phyloP scores from a whole-genome alignment of 2,797 vertebrate species.

The Pipistrellus pipistrellus region DNA sequence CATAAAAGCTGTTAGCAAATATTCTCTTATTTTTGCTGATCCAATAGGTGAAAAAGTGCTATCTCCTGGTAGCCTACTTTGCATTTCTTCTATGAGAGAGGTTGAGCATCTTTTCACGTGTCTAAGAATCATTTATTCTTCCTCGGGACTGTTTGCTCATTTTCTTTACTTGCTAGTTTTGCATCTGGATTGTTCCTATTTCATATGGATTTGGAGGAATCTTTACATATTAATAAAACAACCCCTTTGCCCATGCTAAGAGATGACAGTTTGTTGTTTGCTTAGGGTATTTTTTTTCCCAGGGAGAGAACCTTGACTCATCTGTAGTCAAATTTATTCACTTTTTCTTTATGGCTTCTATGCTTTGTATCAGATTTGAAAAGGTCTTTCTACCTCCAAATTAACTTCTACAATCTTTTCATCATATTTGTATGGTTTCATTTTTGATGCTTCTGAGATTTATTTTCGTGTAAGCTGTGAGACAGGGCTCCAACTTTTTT shows the following conservation, averaged over 20 bases:
- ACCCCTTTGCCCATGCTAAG: neutral
- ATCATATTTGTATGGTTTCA: neutral
- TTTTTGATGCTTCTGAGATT: neutral
- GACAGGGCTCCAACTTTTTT: neutral
- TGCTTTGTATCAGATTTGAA: constrained; percentile 31
- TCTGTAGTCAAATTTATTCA: neutral
- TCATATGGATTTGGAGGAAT: neutral
- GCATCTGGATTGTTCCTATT: neutral
- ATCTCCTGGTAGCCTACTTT: constrained; percentile 33
- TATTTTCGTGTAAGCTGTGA: neutral
- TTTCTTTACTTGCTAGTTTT: neutral
- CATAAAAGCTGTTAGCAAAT: neutral
- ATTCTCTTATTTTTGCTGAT: neutral
- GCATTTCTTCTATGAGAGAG: constrained; percentile 45
- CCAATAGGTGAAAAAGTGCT: neutral
- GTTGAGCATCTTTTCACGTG: neutral
- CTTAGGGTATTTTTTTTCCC: neutral
- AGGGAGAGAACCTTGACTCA: constrained; percentile 7
- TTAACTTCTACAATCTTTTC: constrained; percentile 19
- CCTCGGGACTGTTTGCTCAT: neutral
- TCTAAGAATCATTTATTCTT: constrained; percentile 36
- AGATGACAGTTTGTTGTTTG: neutral
- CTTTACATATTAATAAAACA: constrained; percentile 32
- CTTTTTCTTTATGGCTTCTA: neutral
- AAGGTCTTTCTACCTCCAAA: constrained; percentile 27